Conservation (phyloP, 2,113 vertebrate species). For the Chrysemys picta region DNA sequence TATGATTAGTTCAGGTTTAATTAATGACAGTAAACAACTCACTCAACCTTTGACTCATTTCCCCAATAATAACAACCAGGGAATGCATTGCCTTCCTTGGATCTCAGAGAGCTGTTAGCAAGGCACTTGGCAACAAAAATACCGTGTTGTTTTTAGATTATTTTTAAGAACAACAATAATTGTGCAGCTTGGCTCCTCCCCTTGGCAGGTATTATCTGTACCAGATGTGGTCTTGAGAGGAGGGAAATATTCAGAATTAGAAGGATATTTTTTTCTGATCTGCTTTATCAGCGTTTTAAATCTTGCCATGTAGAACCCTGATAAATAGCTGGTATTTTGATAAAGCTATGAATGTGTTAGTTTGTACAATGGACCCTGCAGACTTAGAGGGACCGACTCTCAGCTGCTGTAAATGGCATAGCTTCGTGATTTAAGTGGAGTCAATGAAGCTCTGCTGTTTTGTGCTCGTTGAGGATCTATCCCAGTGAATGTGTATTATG, state of each 20-base stretch:
- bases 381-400: constrained; percentile 43
- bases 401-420: not conserved
- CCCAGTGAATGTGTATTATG: constrained; percentile 71
- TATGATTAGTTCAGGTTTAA: constrained; percentile 65
- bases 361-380: constrained; percentile 51
- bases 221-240: constrained; percentile 78
- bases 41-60: constrained; percentile 43
- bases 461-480: constrained; percentile 39
- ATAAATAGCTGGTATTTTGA: constrained; percentile 78
- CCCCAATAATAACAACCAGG: constrained; percentile 41
- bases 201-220: constrained; percentile 69
- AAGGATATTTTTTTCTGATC: constrained; percentile 65
- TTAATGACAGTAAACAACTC: constrained; percentile 37
- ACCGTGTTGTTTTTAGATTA: constrained; percentile 26
- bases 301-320: constrained; percentile 67
- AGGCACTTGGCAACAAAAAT: constrained; percentile 4
- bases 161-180: constrained; percentile 26
- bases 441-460: constrained; percentile 51
- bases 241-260: constrained; percentile 73
- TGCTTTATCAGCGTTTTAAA: constrained; percentile 57
- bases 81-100: constrained; percentile 62
- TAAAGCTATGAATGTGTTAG: constrained; percentile 74
- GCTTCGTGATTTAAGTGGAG: not conserved
- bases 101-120: constrained; percentile 63
- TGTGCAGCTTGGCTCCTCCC: constrained; percentile 3